These are phyloP conservation scores for Pseudopleuronectes americanus DNA, from an alignment of 2,797 vertebrate species.

Conservation along the genomic window DNA sequence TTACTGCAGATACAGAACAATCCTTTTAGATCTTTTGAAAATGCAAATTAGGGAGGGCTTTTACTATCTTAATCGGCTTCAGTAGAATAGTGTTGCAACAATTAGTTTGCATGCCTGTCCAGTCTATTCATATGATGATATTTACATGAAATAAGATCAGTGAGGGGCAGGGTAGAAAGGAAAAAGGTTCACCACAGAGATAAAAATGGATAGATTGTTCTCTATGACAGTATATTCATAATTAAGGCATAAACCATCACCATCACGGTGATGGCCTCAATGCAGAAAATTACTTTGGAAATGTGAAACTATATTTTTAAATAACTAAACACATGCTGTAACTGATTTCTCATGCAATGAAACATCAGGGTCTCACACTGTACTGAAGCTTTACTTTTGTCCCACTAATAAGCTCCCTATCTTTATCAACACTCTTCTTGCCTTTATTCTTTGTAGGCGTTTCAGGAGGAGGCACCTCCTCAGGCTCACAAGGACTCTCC, in stretches of 20 bases:
- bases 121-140: too few relatives aligned
- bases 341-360: not conserved
- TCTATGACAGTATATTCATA: too few relatives aligned
- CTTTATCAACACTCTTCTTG: slow-evolving; percentile 52
- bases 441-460: slow-evolving; percentile 13
- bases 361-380: not conserved
- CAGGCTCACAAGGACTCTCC: slow-evolving; percentile 15
- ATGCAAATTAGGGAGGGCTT: too few relatives aligned
- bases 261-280: not conserved
- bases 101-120: too few relatives aligned
- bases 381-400: not conserved
- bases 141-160: too few relatives aligned
- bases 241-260: too few relatives aligned
- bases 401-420: slow-evolving; percentile 15
- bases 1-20: too few relatives aligned
- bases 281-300: not conserved
- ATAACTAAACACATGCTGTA: not conserved
- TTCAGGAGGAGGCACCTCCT: slow-evolving; percentile 11
- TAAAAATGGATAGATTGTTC: not conserved
- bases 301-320: not conserved
- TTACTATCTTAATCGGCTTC: too few relatives aligned
- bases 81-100: too few relatives aligned
- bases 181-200: too few relatives aligned
- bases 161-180: too few relatives aligned
- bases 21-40: too few relatives aligned